Conservation (phyloP, 2,797 vertebrate species). For the Adelosebastes latens region DNA sequence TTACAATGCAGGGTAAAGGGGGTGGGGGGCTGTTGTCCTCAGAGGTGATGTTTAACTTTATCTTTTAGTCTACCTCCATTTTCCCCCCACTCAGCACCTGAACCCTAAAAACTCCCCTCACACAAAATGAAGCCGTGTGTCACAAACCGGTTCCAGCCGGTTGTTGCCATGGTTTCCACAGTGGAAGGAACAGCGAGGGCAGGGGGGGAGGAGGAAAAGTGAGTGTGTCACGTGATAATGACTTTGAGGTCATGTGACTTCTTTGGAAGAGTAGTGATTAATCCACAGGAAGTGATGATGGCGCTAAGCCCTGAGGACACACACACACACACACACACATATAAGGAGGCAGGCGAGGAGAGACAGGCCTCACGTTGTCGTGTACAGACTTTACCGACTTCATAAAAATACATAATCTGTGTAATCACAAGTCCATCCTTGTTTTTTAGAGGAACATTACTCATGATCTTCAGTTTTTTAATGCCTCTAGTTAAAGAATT, state of each 20-base stretch:
- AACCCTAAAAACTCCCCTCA: slow-evolving; percentile 83
- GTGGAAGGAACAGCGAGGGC: slow-evolving; percentile 79
- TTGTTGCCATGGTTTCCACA: slow-evolving; percentile 90
- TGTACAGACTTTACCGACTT: slow-evolving; percentile 42
- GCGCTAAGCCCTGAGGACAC: slow-evolving; percentile 76
- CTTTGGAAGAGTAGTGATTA: slow-evolving; percentile 86
- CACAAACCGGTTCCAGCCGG: slow-evolving; percentile 89
- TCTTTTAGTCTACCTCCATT: slow-evolving; percentile 81
- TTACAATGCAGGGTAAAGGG: background rate
- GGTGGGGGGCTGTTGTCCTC: background rate
- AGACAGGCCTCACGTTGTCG: slow-evolving; percentile 49
- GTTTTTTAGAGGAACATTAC: slow-evolving; percentile 17
- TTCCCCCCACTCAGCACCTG: slow-evolving; percentile 85
- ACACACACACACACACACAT: slow-evolving; percentile 30
- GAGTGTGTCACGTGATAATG: slow-evolving; percentile 85
- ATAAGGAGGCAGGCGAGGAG: slow-evolving; percentile 24
- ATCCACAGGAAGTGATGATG: slow-evolving; percentile 89
- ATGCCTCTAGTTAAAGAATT: slow-evolving; percentile 35
- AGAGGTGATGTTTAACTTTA: slow-evolving; percentile 50
- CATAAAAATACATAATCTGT: slow-evolving; percentile 39
- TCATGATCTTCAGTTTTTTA: slow-evolving; percentile 13
- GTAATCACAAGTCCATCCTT: slow-evolving; percentile 13
- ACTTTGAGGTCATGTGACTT: slow-evolving; percentile 86
- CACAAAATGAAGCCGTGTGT: slow-evolving; percentile 91
- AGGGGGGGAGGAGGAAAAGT: slow-evolving; percentile 75